A percentile compares a stretch with the other conserved stretches of the same genome.
Conservation (phyloP, 1,140 invertebrate species). For the Scylla paramamosain region DNA sequence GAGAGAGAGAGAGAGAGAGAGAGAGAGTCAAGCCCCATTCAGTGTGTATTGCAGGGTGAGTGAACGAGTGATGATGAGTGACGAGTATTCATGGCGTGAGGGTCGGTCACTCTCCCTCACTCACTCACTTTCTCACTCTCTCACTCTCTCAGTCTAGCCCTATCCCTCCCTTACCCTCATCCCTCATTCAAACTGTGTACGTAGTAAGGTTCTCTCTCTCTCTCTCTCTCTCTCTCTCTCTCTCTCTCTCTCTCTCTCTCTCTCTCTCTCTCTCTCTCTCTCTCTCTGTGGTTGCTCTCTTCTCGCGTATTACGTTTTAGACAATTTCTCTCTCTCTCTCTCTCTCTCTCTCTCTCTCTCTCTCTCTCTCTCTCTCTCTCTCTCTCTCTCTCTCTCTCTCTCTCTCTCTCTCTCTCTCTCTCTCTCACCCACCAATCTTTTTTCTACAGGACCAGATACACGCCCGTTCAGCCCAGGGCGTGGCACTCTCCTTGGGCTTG, state of each 20-base stretch:
- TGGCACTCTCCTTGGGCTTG: slow-evolving; percentile 70
- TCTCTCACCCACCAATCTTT: not conserved
- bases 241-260: slow-evolving; percentile 35
- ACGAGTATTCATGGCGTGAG: not conserved
- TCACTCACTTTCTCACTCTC: slow-evolving; percentile 17
- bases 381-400: not conserved
- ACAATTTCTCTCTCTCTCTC: not conserved
- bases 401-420: not conserved
- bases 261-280: not conserved
- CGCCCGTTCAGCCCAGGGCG: slow-evolving; percentile 63
- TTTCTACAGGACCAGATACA: slow-evolving; percentile 65
- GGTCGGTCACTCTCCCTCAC: not conserved
- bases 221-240: slow-evolving; percentile 52
- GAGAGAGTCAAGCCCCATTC: not conserved
- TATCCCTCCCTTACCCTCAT: slow-evolving; percentile 1
- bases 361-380: not conserved
- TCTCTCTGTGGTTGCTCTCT: not conserved
- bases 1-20: slow-evolving; percentile 59
- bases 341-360: slow-evolving; percentile 1
- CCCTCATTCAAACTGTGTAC: not conserved
- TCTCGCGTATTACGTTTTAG: too few relatives aligned
- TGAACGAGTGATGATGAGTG: slow-evolving; percentile 92
- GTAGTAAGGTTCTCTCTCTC: not conserved
- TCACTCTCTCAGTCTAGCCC: slow-evolving; percentile 19
- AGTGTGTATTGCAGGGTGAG: slow-evolving; percentile 81